Conservation (phyloP, 1,140 invertebrate genomes). For the Orchesella cincta region DNA sequence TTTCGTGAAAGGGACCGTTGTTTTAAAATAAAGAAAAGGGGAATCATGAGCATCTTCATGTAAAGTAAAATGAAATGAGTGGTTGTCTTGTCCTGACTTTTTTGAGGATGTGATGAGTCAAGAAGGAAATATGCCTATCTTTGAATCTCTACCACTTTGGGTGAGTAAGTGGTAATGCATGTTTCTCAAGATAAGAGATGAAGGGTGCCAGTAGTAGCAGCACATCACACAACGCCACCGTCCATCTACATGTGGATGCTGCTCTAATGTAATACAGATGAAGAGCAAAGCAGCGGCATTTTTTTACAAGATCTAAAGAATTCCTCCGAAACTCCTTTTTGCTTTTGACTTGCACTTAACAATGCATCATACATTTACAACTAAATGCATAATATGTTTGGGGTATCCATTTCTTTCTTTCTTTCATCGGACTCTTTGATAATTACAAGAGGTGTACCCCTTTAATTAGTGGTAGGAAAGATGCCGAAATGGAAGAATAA, state of each 20-base stretch:
- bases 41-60: not conserved
- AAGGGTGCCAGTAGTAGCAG: constrained; percentile 24
- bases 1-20: not conserved
- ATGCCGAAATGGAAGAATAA: not conserved
- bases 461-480: constrained; percentile 21
- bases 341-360: not conserved
- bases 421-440: constrained; percentile 22
- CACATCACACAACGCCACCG: too few relatives aligned
- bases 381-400: too few relatives aligned
- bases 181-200: not conserved
- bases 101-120: not conserved
- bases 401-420: too few relatives aligned
- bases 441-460: constrained; percentile 26
- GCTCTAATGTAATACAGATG: too few relatives aligned
- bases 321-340: not conserved
- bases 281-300: too few relatives aligned
- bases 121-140: not conserved
- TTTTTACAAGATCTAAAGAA: not conserved
- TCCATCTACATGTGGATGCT: too few relatives aligned
- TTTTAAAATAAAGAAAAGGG: not conserved
- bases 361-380: too few relatives aligned
- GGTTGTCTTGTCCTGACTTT: not conserved
- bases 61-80: not conserved
- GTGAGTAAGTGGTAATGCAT: constrained; percentile 14
- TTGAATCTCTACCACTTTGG: not conserved